Evolutionary conservation across 2,113 vertebrate species (phyloP).

Genomic region (Callocephalon fimbriatum): DNA sequence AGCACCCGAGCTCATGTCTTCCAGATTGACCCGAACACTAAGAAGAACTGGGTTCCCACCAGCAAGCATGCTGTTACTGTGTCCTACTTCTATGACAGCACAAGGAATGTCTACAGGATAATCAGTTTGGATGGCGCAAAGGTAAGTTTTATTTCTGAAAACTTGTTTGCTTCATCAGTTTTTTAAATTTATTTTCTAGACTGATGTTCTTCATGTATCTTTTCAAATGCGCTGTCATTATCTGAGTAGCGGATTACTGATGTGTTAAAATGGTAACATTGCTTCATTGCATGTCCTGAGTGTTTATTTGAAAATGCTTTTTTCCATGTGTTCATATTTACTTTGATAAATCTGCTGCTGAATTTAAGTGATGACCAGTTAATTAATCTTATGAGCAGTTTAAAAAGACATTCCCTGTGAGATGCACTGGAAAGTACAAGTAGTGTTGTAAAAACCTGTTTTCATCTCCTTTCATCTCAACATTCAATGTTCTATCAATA

Average conservation of each 20-base stretch:
- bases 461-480: not conserved
- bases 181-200: not conserved
- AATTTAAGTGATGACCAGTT: not conserved
- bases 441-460: not conserved
- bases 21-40: conserved; percentile 99
- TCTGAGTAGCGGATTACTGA: not conserved
- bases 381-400: not conserved
- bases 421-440: not conserved
- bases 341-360: not conserved
- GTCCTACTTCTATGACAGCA: conserved; percentile 99
- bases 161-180: not conserved
- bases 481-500: not conserved
- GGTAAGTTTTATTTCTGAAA: conserved; percentile 75
- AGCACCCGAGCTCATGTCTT: conserved; percentile 98
- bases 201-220: not conserved
- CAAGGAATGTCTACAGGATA: conserved; percentile 97
- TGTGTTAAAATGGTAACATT: not conserved
- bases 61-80: conserved; percentile 99
- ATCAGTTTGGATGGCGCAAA: conserved; percentile 99
- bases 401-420: not conserved
- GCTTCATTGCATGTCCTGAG: not conserved
- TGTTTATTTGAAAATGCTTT: not conserved
- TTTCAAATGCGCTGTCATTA: not conserved
- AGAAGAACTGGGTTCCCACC: conserved; percentile 99
- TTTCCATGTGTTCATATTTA: not conserved